These are phyloP conservation scores for Tonatia bakeri DNA, from an alignment of 2,113 vertebrate species.

Conservation along the genomic window DNA sequence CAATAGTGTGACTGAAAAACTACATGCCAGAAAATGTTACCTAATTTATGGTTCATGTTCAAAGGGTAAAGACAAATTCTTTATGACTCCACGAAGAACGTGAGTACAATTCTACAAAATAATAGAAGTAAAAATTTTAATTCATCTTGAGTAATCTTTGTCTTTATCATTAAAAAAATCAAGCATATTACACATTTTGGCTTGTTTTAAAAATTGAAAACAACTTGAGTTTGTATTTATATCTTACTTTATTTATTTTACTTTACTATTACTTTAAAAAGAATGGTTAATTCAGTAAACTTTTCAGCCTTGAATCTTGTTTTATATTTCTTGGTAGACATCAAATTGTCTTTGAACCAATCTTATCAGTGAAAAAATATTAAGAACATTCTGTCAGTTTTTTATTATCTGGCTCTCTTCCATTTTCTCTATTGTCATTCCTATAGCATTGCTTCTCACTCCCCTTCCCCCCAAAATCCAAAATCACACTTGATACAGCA, in stretches of 20 bases:
- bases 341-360: neutral
- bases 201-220: neutral
- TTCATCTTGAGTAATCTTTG: neutral
- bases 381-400: neutral
- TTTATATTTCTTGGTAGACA: neutral
- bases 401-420: neutral
- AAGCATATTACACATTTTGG: neutral
- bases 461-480: neutral
- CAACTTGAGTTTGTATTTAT: neutral
- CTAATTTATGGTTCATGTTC: neutral
- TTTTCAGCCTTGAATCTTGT: neutral
- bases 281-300: neutral
- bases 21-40: constrained; percentile 17
- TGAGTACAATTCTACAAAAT: neutral
- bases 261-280: neutral
- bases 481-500: neutral
- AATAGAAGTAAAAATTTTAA: neutral
- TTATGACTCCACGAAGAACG: neutral
- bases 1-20: constrained; percentile 40
- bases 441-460: neutral
- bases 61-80: neutral
- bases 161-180: neutral
- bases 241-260: too few species aligned
- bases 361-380: neutral
- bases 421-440: neutral